A percentile compares a stretch with the other conserved stretches of the same genome.
These are phyloP conservation scores for Deladenus siricidicola DNA, from an alignment of 2,888 invertebrate species.

Conservation along the genomic window DNA sequence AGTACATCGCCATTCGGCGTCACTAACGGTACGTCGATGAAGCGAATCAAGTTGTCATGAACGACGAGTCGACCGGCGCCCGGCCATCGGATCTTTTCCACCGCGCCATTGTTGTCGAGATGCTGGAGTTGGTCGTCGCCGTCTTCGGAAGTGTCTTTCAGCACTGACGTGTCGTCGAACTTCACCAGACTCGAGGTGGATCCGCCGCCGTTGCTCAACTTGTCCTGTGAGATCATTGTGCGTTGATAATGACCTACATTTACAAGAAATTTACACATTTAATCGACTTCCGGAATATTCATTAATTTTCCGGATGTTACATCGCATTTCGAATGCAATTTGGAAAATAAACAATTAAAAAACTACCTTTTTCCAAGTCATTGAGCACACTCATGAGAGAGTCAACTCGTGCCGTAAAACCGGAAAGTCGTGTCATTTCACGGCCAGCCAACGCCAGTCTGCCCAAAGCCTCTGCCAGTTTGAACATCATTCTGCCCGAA, in stretches of 20 bases:
- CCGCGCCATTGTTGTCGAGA: background rate
- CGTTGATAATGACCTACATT: too few relatives aligned
- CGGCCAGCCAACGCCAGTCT: constrained; percentile 80
- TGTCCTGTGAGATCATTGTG: constrained; percentile 18
- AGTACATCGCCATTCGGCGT: constrained; percentile 95
- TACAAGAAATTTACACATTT: background rate
- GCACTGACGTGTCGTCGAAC: background rate
- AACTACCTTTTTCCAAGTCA: constrained; percentile 62
- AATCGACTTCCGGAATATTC: constrained; percentile 8
- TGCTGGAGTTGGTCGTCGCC: background rate
- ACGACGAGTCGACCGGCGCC: constrained; percentile 37
- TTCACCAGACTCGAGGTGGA: background rate
- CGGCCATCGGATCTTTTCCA: constrained; percentile 15
- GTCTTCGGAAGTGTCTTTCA: background rate
- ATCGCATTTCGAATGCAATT: too few relatives aligned
- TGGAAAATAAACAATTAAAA: too few relatives aligned
- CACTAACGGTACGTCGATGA: constrained; percentile 84
- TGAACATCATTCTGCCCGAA: constrained; percentile 88
- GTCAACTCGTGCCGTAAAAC: constrained; percentile 85
- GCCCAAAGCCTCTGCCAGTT: constrained; percentile 93
- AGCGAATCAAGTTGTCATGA: constrained; percentile 74
- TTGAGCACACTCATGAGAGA: constrained; percentile 75
- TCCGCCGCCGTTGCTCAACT: background rate
- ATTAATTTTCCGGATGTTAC: too few relatives aligned
- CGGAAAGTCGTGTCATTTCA: constrained; percentile 80